phyloP scores from a whole-genome alignment of 1,140 invertebrate genomes.

The Limonius californicus region DNA sequence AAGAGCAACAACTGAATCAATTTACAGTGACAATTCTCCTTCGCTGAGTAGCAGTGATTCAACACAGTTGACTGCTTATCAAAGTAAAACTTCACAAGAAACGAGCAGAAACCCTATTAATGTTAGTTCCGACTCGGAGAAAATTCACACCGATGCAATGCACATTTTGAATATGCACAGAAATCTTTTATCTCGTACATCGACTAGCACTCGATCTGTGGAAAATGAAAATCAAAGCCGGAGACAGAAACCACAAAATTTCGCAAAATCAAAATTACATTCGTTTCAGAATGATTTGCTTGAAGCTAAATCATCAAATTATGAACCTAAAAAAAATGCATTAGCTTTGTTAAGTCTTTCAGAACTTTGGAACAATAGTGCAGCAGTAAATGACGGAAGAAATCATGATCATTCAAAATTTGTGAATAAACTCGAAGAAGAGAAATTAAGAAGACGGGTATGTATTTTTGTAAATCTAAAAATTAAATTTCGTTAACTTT shows the following conservation, averaged over 20 bases:
- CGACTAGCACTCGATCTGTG: not conserved
- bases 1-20: not conserved
- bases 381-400: conserved; percentile 25
- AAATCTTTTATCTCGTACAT: not conserved
- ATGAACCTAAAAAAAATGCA: not conserved
- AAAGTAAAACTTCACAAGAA: not conserved
- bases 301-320: not conserved
- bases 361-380: conserved; percentile 52
- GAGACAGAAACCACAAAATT: not conserved
- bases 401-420: conserved; percentile 30
- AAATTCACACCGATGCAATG: not conserved
- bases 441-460: conserved; percentile 69
- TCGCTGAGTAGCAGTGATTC: conserved; percentile 1
- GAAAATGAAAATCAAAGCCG: not conserved
- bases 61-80: conserved; percentile 8
- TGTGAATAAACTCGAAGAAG: conserved; percentile 65
- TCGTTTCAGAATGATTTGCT: not conserved
- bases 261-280: too few species aligned
- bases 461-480: too few species aligned
- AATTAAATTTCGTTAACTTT: not conserved
- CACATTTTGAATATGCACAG: not conserved
- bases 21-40: not conserved
- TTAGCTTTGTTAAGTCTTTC: conserved; percentile 48
- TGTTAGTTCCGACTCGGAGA: not conserved
- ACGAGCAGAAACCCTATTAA: not conserved